A percentile compares a stretch with the other conserved stretches of the same genome.
phyloP scores from a whole-genome alignment of 2,888 invertebrate genomes.

The Anoncus sp. region DNA sequence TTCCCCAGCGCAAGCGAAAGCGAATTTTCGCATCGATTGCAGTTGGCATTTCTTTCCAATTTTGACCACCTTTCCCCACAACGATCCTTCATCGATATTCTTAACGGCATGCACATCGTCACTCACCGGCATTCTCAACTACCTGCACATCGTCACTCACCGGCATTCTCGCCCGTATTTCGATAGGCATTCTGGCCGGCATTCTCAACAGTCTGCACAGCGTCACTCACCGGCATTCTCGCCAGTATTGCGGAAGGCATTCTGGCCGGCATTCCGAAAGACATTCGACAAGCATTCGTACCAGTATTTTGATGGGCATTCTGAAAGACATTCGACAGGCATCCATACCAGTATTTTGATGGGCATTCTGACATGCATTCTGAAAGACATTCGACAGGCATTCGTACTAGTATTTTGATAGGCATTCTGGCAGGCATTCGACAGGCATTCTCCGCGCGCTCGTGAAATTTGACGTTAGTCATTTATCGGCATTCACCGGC shows the following conservation, averaged over 20 bases:
- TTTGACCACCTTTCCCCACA: conserved; percentile 6
- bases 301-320: no score
- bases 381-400: neutral
- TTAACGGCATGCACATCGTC: conserved; percentile 10
- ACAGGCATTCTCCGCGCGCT: conserved; percentile 6
- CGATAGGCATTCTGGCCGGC: conserved; percentile 3
- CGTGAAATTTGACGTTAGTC: conserved; percentile 7
- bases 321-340: no score
- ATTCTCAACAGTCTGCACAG: neutral
- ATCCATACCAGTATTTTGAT: neutral
- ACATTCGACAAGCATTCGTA: neutral
- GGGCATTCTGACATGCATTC: neutral
- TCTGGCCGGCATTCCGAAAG: no score
- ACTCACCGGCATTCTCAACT: conserved; percentile 10
- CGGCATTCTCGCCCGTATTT: conserved; percentile 5
- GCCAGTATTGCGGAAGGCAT: conserved; percentile 8
- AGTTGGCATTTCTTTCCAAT: no score
- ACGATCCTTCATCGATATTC: conserved; percentile 9
- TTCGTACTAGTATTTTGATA: neutral
- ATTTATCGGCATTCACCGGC: conserved; percentile 18
- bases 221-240: neutral
- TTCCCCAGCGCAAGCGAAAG: no score
- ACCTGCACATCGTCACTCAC: conserved; percentile 4
- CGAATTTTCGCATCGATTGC: no score
- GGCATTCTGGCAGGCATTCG: conserved; percentile 9